Conservation (phyloP, 2,888 invertebrate genomes). For the Trichopoda pennipes region DNA sequence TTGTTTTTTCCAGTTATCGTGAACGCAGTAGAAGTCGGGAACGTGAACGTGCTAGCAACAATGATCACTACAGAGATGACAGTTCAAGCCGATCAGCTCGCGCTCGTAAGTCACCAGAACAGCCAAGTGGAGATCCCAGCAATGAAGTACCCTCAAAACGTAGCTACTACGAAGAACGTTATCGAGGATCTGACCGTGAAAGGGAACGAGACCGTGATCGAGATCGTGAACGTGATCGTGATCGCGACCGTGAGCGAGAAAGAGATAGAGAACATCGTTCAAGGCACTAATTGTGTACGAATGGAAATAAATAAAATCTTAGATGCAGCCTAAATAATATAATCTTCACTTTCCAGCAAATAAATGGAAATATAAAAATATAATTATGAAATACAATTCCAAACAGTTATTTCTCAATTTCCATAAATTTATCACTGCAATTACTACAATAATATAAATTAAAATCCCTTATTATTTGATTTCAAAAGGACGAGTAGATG, state of each 20-base stretch:
- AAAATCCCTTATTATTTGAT: conserved; percentile 5
- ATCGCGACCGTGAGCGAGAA: conserved; percentile 85
- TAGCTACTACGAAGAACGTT: conserved; percentile 92
- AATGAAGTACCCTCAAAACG: conserved; percentile 81
- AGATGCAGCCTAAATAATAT: conserved; percentile 65
- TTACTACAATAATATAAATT: conserved; percentile 19
- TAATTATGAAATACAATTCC: conserved; percentile 28
- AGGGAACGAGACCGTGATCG: conserved; percentile 85
- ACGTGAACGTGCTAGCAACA: conserved; percentile 78
- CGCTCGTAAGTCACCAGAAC: conserved; percentile 82
- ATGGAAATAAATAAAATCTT: conserved; percentile 60
- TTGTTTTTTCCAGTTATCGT: conserved; percentile 60
- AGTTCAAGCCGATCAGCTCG: conserved; percentile 81
- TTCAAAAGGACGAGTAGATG: conserved; percentile 11
- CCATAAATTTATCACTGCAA: conserved; percentile 20
- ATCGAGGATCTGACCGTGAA: conserved; percentile 87
- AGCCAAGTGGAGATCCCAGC: conserved; percentile 80
- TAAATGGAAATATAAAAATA: conserved; percentile 14
- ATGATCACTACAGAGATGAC: conserved; percentile 80
- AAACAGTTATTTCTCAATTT: conserved; percentile 28
- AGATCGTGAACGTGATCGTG: conserved; percentile 85
- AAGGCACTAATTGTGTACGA: conserved; percentile 82
- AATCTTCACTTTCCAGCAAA: conserved; percentile 40
- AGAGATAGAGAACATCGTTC: conserved; percentile 87
- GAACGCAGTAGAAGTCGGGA: conserved; percentile 91